Conservation (phyloP, 2,888 invertebrate species). For the Pteria penguin region DNA sequence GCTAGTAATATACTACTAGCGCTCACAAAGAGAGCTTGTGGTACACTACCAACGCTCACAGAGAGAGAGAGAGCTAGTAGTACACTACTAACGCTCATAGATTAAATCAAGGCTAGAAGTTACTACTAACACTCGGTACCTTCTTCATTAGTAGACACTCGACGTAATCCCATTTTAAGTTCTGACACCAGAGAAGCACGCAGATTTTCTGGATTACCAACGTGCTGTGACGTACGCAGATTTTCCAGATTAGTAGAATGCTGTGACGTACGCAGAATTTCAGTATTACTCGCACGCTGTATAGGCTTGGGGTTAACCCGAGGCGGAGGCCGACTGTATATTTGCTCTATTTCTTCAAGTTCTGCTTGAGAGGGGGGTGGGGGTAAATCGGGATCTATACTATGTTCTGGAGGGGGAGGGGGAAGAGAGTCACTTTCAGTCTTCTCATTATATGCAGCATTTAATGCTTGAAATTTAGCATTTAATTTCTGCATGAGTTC, state of each 20-base stretch:
- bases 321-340: constrained; percentile 63
- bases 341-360: constrained; percentile 66
- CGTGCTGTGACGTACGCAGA: constrained; percentile 17
- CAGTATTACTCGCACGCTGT: constrained; percentile 30
- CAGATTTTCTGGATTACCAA: constrained; percentile 43
- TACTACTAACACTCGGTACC: constrained; percentile 54
- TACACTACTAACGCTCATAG: too few relatives aligned
- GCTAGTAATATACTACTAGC: too few relatives aligned
- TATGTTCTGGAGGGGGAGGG: constrained; percentile 18
- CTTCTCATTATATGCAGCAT: constrained; percentile 54
- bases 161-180: constrained; percentile 57
- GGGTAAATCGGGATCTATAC: constrained; percentile 63
- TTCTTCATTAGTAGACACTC: constrained; percentile 51
- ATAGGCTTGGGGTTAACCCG: constrained; percentile 38
- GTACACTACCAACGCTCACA: too few relatives aligned
- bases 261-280: constrained; percentile 54
- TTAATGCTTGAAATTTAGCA: constrained; percentile 64
- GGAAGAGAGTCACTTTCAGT: constrained; percentile 23
- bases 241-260: too few relatives aligned
- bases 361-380: constrained; percentile 74
- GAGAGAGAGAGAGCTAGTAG: too few relatives aligned
- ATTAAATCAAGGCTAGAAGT: too few relatives aligned
- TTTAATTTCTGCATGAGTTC: constrained; percentile 61
- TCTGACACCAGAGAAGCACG: constrained; percentile 61
- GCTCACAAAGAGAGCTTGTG: too few relatives aligned